These are phyloP conservation scores for Spheniscus humboldti DNA, from an alignment of 2,797 vertebrate species.

Conservation along the genomic window DNA sequence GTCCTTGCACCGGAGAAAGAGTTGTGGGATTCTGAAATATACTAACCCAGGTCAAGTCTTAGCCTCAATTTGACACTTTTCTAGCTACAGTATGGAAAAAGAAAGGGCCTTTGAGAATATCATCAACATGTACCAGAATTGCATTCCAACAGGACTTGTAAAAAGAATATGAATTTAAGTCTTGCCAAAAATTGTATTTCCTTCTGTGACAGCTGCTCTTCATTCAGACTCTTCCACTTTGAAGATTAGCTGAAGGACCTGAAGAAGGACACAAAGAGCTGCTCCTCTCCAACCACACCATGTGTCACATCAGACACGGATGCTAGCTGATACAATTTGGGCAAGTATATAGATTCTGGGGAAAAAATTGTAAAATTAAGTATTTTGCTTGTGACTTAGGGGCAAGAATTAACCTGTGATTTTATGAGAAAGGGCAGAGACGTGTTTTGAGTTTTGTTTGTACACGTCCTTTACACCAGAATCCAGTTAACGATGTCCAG, in stretches of 20 bases:
- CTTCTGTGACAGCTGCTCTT: neutral
- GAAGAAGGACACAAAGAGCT: neutral
- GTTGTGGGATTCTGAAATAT: neutral
- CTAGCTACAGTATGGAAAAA: neutral
- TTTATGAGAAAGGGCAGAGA: neutral
- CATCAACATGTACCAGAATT: neutral
- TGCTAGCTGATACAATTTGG: neutral
- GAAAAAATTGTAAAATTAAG: neutral
- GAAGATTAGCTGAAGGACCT: neutral
- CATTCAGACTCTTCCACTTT: neutral
- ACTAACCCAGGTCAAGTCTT: neutral
- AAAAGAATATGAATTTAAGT: neutral
- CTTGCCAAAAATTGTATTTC: neutral
- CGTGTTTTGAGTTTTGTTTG: neutral
- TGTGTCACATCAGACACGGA: neutral
- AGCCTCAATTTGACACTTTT: neutral
- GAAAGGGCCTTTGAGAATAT: neutral
- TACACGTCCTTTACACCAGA: neutral
- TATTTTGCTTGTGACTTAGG: neutral
- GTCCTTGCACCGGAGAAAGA: neutral
- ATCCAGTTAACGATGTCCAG: neutral
- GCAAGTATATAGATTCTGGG: neutral
- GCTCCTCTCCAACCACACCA: neutral
- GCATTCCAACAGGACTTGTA: neutral
- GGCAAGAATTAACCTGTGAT: neutral